A percentile compares a stretch with the other conserved stretches of the same genome.
Evolutionary conservation across 2,888 invertebrate species (phyloP).

Genomic region (Eristalis arbustorum): DNA sequence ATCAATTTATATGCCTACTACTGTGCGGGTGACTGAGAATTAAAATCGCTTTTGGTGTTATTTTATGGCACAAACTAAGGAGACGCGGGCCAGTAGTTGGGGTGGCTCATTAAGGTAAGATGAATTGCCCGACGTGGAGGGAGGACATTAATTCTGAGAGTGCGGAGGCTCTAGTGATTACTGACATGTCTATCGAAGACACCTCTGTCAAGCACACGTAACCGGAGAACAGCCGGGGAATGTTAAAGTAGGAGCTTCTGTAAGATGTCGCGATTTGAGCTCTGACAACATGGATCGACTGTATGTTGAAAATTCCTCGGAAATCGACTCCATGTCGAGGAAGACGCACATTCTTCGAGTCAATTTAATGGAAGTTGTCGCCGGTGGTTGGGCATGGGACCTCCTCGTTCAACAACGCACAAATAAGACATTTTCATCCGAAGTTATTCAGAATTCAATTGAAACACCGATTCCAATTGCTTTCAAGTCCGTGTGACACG

Average conservation of each 20-base stretch:
- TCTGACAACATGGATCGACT: not conserved
- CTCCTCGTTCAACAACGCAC: no score
- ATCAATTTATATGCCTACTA: not conserved
- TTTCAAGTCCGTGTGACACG: not conserved
- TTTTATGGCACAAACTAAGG: not conserved
- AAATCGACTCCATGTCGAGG: not conserved
- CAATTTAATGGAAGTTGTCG: not conserved
- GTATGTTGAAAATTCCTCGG: not conserved
- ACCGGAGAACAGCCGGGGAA: no score
- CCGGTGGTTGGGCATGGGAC: no score
- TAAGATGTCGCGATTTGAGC: not conserved
- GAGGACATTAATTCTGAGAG: not conserved
- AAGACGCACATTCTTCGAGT: not conserved
- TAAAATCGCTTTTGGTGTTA: not conserved
- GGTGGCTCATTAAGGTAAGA: not conserved
- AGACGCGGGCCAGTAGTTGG: not conserved
- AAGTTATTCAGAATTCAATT: not conserved
- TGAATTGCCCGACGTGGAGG: not conserved
- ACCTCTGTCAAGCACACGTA: no score
- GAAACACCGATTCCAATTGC: not conserved
- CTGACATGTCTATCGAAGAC: no score
- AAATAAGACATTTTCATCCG: not conserved
- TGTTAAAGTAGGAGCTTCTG: not conserved
- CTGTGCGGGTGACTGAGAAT: not conserved
- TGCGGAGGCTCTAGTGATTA: no score